Conservation (phyloP, 1,140 invertebrate species). For the Muscidifurax raptorellus region DNA sequence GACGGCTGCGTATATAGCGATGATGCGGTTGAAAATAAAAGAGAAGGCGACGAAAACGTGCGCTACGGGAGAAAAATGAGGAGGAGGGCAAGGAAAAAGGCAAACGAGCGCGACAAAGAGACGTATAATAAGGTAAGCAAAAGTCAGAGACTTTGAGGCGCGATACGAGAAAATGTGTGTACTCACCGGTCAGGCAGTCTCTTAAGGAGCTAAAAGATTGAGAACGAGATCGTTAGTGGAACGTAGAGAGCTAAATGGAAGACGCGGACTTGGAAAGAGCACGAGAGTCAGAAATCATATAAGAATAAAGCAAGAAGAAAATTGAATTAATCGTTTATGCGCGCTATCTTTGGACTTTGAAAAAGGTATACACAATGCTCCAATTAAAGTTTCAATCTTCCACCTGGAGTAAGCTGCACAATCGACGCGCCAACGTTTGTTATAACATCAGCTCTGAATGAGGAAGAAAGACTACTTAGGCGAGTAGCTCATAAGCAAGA, state of each 20-base stretch:
- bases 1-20: background rate
- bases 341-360: slow-evolving; percentile 49
- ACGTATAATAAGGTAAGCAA: slow-evolving; percentile 52
- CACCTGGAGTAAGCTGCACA: background rate
- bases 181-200: background rate
- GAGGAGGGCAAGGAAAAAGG: background rate
- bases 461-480: slow-evolving; percentile 15
- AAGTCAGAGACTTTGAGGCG: background rate
- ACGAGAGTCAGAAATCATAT: background rate
- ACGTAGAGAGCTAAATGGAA: background rate
- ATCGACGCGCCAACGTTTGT: background rate
- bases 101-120: slow-evolving; percentile 24
- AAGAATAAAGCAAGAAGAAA: slow-evolving; percentile 39
- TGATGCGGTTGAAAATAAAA: background rate
- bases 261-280: background rate
- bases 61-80: background rate
- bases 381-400: background rate
- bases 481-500: background rate
- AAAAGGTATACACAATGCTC: background rate
- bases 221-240: background rate
- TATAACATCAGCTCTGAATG: background rate
- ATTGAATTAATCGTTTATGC: slow-evolving; percentile 54
- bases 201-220: slow-evolving; percentile 15
- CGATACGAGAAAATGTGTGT: background rate
- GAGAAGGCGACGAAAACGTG: background rate